Percentiles rank a stretch among this genome's conserved stretches.
These are phyloP conservation scores for Xestia xanthographa DNA, from an alignment of 2,888 invertebrate genomes.

Conservation along the genomic window DNA sequence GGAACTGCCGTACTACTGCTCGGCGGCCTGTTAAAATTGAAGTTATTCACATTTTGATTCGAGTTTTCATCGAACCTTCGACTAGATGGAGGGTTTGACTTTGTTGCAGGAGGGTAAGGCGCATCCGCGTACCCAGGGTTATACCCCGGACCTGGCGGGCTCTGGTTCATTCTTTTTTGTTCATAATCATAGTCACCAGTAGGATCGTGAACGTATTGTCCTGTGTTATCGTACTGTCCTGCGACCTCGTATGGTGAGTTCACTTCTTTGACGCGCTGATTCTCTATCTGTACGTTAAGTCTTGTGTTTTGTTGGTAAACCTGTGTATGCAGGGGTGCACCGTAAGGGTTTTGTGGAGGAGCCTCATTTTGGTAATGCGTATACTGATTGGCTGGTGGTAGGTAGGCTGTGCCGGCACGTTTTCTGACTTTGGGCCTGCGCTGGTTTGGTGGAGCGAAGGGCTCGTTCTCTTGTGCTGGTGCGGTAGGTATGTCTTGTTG, in stretches of 20 bases:
- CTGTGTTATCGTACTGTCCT: constrained; percentile 86
- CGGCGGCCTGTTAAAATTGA: constrained; percentile 78
- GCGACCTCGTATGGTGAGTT: constrained; percentile 82
- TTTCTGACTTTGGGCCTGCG: constrained; percentile 85
- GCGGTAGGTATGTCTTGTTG: constrained; percentile 73
- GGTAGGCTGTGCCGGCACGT: constrained; percentile 86
- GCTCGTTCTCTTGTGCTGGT: constrained; percentile 72
- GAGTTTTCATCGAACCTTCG: constrained; percentile 82
- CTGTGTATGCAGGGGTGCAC: constrained; percentile 81
- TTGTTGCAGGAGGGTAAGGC: constrained; percentile 80
- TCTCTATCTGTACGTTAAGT: constrained; percentile 83
- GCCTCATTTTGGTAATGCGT: constrained; percentile 83
- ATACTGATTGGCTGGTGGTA: constrained; percentile 86
- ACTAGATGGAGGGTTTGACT: constrained; percentile 83
- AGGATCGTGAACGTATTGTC: constrained; percentile 87
- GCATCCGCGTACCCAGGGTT: constrained; percentile 84
- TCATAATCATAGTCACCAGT: constrained; percentile 88
- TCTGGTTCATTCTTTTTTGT: constrained; percentile 81
- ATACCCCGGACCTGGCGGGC: constrained; percentile 75
- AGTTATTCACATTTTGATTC: constrained; percentile 84
- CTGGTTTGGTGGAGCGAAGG: constrained; percentile 81
- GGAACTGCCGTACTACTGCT: constrained; percentile 77
- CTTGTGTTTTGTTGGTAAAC: constrained; percentile 85
- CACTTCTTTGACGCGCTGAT: constrained; percentile 84
- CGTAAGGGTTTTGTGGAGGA: constrained; percentile 84